Base-by-base conservation (phyloP, 2,113 vertebrate species). In the Epinephelus fuscoguttatus region DNA sequence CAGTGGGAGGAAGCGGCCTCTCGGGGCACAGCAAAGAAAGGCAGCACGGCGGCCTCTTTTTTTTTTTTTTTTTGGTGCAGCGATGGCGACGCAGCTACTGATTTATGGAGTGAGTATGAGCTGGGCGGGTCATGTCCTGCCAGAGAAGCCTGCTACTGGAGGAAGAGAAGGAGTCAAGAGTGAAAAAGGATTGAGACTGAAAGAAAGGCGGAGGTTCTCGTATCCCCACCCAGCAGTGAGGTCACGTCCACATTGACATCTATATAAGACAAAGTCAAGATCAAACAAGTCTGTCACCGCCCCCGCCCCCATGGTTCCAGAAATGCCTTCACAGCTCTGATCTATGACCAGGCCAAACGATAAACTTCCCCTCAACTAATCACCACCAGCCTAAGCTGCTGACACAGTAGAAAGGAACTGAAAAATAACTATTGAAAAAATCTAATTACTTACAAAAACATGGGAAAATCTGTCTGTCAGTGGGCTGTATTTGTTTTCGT, bases 71-170 rank as follows among this genome's bases (percentile, higher is more conserved):
- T 89, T 77, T 92, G 84, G 85, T 84, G 68, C 73, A 68, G 42
- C 19, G 56, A 74, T 50, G 18, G 84, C 80, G 73, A 84, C 80
- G 75, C 70, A 17, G 62, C 70, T 79, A 74, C 79, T 92, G 92
- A 94, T 93, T 93, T 94, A 94, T 93, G 87, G 76, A 89, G 88
- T 80, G 88, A 77, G 78, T 61, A 69, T 82, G 78, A 89, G 81
- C 86, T 78, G 89, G 87, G 91, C 55, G 74, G 89, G 78, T 85
- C 80, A 57, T 62, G 75, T 90, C 86, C 85, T 87, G 79, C 73
- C 55, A 49, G 81, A 89, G 84, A 87, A 68, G 75, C 61, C 2
- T 42, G 80, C 87, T 86, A 84, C 84, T 87, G 80, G 68, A 80
- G 72, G 25, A 64, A 78, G 70, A 74, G 80, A 61, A 79, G 45